Evolutionary conservation across 2,797 vertebrate genomes (phyloP).

Genomic region (Ibycter americanus): DNA sequence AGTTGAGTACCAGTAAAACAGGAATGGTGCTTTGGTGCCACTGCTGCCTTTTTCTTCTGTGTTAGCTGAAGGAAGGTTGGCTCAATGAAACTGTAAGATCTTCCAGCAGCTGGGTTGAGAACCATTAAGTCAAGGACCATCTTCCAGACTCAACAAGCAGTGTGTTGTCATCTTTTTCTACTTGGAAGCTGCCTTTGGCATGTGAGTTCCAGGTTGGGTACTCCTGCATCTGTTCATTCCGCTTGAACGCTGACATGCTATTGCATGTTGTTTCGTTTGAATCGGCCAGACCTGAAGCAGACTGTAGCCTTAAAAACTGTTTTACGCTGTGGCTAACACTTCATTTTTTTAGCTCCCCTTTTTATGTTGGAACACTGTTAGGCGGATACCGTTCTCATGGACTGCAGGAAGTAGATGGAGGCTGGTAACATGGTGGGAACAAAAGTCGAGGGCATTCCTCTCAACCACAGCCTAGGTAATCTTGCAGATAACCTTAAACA

Average conservation of each 20-base stretch:
- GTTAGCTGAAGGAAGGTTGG: neutral
- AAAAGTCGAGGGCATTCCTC: neutral
- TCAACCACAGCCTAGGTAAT: neutral
- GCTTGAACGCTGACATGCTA: neutral
- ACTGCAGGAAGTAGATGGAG: neutral
- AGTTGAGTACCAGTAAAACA: rapidly evolving
- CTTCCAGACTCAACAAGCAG: neutral
- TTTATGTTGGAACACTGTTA: rapidly evolving
- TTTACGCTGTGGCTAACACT: neutral
- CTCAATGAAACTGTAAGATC: neutral
- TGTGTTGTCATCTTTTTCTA: neutral
- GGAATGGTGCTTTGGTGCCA: neutral
- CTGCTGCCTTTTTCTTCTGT: neutral
- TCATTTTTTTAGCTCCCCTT: neutral
- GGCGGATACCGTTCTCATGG: neutral
- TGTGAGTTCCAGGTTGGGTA: rapidly evolving
- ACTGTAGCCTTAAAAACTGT: neutral
- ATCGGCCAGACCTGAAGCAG: neutral
- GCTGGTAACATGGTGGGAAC: neutral
- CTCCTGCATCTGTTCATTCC: neutral
- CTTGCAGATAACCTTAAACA: neutral
- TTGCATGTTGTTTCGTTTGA: neutral
- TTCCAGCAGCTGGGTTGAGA: neutral
- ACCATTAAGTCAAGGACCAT: neutral
- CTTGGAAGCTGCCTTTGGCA: neutral